phyloP scores from a whole-genome alignment of 2,113 vertebrate genomes.

The Choloepus hoffmanni region DNA sequence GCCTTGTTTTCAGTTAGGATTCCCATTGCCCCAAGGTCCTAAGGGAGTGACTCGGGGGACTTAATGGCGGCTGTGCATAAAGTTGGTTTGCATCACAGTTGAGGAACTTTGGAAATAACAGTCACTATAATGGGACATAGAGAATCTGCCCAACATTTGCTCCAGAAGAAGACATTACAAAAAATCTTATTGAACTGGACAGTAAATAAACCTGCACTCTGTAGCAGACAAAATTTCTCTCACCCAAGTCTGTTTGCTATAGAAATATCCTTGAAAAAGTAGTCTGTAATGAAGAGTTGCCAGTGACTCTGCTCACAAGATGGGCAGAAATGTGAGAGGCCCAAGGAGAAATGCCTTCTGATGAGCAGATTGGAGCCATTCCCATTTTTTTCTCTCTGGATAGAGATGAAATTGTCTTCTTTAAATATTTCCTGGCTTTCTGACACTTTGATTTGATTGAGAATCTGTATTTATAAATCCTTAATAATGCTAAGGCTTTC shows the following conservation, averaged over 20 bases:
- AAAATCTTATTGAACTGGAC: too few relatives aligned
- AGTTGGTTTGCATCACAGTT: background rate
- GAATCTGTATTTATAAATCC: background rate
- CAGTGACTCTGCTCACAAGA: background rate
- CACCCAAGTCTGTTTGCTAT: background rate
- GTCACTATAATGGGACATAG: background rate
- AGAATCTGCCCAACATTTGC: background rate
- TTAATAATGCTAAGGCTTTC: background rate
- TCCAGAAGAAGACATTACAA: background rate
- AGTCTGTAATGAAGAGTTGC: background rate
- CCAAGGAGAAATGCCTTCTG: background rate
- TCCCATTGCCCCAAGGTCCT: rapidly evolving
- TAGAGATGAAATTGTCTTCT: background rate
- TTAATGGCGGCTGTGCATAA: background rate
- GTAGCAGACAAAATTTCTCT: background rate
- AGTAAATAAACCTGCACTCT: background rate
- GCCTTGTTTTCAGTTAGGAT: background rate
- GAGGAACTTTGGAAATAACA: background rate
- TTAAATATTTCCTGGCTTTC: background rate
- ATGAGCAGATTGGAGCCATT: background rate
- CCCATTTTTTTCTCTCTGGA: background rate
- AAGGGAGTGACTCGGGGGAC: background rate
- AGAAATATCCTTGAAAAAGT: background rate
- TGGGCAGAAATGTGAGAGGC: background rate
- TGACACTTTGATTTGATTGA: background rate